Evolutionary conservation across 1,140 invertebrate genomes (phyloP).

Genomic region (Drosophila bocqueti): DNA sequence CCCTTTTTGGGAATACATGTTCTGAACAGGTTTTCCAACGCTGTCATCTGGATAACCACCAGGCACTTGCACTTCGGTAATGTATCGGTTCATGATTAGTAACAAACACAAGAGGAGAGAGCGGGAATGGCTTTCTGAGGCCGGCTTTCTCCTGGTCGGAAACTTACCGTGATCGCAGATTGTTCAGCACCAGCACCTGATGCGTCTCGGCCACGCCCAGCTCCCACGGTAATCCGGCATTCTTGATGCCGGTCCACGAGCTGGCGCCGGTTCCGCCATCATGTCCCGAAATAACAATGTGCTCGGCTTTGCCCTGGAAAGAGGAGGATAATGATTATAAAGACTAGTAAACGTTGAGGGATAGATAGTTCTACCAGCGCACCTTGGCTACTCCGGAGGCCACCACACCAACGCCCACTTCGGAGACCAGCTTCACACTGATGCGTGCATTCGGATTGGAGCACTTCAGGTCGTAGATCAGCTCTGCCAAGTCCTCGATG

Average conservation of each 20-base stretch:
- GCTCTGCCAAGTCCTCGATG: conserved; percentile 99
- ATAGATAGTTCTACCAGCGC: no score
- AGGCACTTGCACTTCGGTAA: conserved; percentile 75
- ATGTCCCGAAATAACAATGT: conserved; percentile 99
- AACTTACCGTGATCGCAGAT: conserved; percentile 92
- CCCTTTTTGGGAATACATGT: conserved; percentile 45
- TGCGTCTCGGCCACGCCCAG: conserved; percentile 98
- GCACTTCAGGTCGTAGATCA: conserved; percentile 99
- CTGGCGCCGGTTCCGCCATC: conserved; percentile 99
- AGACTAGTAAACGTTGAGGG: not conserved
- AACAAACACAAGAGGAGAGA: conserved; percentile 66
- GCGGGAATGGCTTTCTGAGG: conserved; percentile 26
- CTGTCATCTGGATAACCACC: conserved; percentile 82
- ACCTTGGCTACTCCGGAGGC: conserved; percentile 99
- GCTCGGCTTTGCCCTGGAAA: conserved; percentile 96
- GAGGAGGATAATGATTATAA: no score
- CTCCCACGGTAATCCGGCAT: conserved; percentile 98
- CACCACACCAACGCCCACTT: conserved; percentile 99
- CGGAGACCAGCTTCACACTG: conserved; percentile 99
- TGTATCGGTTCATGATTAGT: conserved; percentile 81
- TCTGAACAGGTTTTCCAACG: conserved; percentile 73
- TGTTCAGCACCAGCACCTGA: conserved; percentile 97
- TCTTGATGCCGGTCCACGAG: conserved; percentile 98
- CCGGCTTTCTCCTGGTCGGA: conserved; percentile 50
- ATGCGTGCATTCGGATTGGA: conserved; percentile 98